Evolutionary conservation across 2,888 invertebrate species (phyloP), one percentile per base, ranked within the genome.

Genomic region (Neoscelio sp.): DNA sequence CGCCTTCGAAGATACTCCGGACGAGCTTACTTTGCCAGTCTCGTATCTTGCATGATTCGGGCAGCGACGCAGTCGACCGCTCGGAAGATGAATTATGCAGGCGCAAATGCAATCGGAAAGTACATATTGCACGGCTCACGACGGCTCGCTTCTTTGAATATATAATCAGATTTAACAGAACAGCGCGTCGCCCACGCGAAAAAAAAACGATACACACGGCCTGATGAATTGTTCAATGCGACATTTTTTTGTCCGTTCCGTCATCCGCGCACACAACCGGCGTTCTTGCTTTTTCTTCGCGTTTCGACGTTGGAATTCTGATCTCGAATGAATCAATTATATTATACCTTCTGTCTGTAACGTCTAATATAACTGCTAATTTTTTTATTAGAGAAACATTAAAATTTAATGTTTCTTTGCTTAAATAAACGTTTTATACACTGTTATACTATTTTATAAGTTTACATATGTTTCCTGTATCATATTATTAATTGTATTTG

Each of bases 81-180:
- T 50, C 64, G 35, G 48, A 62, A 62, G 71, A 73, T 78, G 78
- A 78, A 78, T 78, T 74, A 78, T 78, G 73, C 56, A 73, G 44
- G 62, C 73, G 73, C 46, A 74, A 78, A 78, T 74, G 68, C 78
- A 78, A 78, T 78, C 73, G 73, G 68, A 78, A 73, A 68, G 73
- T 78, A 78, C 78, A 78, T 78, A 78, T 78, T 68, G 78, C 73
- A 26, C 67, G 46, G 48, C 62, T 54, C 78, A 62, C 67, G 78
- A 42, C 62, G 60, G 30, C 46, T 54, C 54, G 67, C 62, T 40
- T 54, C 64, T 64, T 58, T 52, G 70, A 70, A 77, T 70, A 58
- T 70, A 58, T 77, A 68, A 76, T 76, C 76, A 68, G 68, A 64
- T 74, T 56, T 40, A 65, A 48, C 64, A 35, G 65, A 46, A 73